A percentile compares a stretch with the other conserved stretches of the same genome.
Evolutionary conservation across 2,888 invertebrate species (phyloP).

Genomic region (Endotricha flammealis): DNA sequence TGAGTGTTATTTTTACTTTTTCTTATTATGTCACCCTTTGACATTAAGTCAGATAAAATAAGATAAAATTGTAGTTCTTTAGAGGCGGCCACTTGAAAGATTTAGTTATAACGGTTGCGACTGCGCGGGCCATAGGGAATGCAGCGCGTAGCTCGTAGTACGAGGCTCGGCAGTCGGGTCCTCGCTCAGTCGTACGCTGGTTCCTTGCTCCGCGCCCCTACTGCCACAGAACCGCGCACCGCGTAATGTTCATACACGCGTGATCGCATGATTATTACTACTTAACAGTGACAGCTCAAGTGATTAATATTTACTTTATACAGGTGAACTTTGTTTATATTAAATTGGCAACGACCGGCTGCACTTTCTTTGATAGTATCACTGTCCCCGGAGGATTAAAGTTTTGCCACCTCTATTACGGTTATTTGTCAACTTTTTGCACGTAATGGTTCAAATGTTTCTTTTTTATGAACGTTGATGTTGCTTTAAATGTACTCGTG

Average conservation of each 20-base stretch:
- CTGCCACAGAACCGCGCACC: conserved; percentile 24
- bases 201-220: conserved; percentile 17
- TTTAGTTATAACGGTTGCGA: conserved; percentile 38
- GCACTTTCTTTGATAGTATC: conserved; percentile 48
- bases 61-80: no score
- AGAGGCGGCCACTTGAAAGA: conserved; percentile 15
- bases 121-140: conserved; percentile 55
- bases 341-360: conserved; percentile 30
- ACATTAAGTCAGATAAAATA: no score
- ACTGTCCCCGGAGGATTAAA: conserved; percentile 36
- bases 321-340: conserved; percentile 57
- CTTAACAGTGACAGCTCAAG: conserved; percentile 59
- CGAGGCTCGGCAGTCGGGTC: conserved; percentile 45
- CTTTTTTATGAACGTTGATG: conserved; percentile 18
- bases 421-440: conserved; percentile 34
- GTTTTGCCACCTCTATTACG: conserved; percentile 37
- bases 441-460: conserved; percentile 24
- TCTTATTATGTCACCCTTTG: no score
- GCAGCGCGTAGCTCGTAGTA: conserved; percentile 39
- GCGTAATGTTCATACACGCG: conserved; percentile 55
- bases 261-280: conserved; percentile 55
- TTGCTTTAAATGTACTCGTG: conserved; percentile 8
- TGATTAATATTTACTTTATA: conserved; percentile 61
- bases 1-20: no score
- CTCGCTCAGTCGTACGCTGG: conserved; percentile 37